phyloP scores from a whole-genome alignment of 2,113 vertebrate species.

The Indicator indicator region DNA sequence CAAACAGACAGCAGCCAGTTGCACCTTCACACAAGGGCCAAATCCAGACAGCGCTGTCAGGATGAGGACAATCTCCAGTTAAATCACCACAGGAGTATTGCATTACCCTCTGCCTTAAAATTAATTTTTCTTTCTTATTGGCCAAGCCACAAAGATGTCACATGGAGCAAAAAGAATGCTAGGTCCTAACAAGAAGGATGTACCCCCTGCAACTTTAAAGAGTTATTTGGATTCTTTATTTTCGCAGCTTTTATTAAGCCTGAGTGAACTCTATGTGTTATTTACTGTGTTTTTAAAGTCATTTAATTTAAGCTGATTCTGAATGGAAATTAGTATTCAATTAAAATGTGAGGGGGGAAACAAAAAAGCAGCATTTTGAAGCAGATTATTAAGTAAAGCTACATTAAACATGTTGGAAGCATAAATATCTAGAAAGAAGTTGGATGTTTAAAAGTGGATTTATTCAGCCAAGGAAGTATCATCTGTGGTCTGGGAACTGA shows the following conservation, averaged over 20 bases:
- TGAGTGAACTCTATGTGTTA: slow-evolving; percentile 11
- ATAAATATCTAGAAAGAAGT: background rate
- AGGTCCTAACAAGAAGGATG: background rate
- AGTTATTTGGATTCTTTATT: background rate
- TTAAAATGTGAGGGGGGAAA: background rate
- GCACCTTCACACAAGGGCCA: background rate
- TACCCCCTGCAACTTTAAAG: background rate
- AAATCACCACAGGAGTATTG: background rate
- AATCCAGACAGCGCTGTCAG: background rate
- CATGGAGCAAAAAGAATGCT: fast-evolving
- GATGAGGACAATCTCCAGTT: too few relatives aligned
- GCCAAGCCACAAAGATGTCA: fast-evolving
- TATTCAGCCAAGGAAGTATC: background rate
- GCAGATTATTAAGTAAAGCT: slow-evolving; percentile 45
- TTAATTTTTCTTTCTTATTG: too few relatives aligned
- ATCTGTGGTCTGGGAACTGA: background rate
- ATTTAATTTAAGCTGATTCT: slow-evolving; percentile 22
- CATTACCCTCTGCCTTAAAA: background rate
- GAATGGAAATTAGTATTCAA: slow-evolving; percentile 44
- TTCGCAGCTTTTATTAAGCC: background rate
- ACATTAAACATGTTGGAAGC: background rate
- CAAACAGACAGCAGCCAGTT: too few relatives aligned
- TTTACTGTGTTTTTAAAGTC: slow-evolving; percentile 38
- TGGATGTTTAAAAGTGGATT: slow-evolving; percentile 16
- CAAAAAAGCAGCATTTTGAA: background rate